These are phyloP conservation scores for Marmota monax DNA, from an alignment of 2,113 vertebrate species.

Conservation along the genomic window DNA sequence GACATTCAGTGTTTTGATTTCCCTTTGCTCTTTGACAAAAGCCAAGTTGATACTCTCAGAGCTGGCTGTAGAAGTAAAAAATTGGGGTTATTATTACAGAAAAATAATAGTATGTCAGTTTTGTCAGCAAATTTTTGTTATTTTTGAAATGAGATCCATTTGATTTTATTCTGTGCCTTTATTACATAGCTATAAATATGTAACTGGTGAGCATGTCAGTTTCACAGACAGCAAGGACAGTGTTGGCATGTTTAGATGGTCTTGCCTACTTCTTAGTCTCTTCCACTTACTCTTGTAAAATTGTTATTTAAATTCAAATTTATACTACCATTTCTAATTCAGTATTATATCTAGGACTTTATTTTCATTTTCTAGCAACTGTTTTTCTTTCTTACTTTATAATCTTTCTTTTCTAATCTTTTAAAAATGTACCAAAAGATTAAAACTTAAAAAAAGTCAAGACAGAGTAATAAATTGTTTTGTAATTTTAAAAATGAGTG, in stretches of 20 bases:
- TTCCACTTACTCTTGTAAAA: no score
- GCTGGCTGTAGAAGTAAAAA: background rate
- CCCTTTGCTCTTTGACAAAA: constrained; percentile 4
- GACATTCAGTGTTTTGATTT: background rate
- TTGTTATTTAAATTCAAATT: background rate
- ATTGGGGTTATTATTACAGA: background rate
- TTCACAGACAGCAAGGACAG: background rate
- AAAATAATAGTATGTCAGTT: background rate
- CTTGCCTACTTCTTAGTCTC: background rate
- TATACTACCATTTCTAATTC: background rate
- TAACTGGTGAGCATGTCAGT: background rate
- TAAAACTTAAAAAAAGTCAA: background rate
- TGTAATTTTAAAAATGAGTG: background rate
- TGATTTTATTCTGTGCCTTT: background rate
- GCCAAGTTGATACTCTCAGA: background rate
- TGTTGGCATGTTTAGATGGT: background rate
- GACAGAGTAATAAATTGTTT: background rate
- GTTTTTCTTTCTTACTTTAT: background rate
- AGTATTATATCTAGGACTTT: background rate
- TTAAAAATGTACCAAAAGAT: background rate
- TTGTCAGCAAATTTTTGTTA: background rate
- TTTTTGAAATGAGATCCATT: background rate
- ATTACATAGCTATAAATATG: background rate
- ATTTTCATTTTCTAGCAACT: background rate
- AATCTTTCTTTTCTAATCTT: background rate